These are phyloP conservation scores for Formica selysi DNA, from an alignment of 1,140 invertebrate genomes.

Conservation along the genomic window DNA sequence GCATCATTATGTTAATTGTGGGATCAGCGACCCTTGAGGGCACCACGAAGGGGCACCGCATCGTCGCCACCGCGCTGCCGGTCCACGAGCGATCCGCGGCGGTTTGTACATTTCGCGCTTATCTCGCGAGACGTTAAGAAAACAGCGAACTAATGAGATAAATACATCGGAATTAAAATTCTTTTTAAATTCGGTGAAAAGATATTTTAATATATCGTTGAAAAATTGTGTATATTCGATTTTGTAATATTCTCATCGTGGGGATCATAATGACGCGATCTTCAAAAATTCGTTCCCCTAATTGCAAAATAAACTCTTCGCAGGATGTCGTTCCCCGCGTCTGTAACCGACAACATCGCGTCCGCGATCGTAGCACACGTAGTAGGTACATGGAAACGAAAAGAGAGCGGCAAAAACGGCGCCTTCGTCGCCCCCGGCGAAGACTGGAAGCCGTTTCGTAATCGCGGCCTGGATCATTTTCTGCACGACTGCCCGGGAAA, in stretches of 20 bases:
- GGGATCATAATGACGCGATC: background rate
- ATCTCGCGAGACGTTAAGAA: background rate
- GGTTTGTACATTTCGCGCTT: background rate
- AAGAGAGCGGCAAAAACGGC: conserved; percentile 78
- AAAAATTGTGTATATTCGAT: background rate
- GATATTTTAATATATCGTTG: background rate
- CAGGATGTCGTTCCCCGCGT: conserved; percentile 20
- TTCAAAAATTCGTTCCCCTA: conserved; percentile 12
- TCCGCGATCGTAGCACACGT: conserved; percentile 77
- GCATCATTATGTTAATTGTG: conserved; percentile 81
- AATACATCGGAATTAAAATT: background rate
- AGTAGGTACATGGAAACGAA: conserved; percentile 77
- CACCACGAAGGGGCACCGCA: conserved; percentile 64
- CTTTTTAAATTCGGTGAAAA: background rate
- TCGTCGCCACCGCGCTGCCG: conserved; percentile 14
- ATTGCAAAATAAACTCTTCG: conserved; percentile 27
- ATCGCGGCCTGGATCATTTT: conserved; percentile 86
- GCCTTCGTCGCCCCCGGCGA: conserved; percentile 80
- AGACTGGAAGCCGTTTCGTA: conserved; percentile 86
- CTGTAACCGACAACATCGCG: conserved; percentile 73
- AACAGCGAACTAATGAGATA: background rate
- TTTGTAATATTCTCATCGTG: background rate
- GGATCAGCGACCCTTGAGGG: conserved; percentile 69
- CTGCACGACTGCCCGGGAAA: conserved; percentile 86
- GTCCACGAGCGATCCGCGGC: conserved; percentile 30